Base-by-base conservation (phyloP, 1,140 invertebrate species). In the Aphelenchoides besseyi region DNA sequence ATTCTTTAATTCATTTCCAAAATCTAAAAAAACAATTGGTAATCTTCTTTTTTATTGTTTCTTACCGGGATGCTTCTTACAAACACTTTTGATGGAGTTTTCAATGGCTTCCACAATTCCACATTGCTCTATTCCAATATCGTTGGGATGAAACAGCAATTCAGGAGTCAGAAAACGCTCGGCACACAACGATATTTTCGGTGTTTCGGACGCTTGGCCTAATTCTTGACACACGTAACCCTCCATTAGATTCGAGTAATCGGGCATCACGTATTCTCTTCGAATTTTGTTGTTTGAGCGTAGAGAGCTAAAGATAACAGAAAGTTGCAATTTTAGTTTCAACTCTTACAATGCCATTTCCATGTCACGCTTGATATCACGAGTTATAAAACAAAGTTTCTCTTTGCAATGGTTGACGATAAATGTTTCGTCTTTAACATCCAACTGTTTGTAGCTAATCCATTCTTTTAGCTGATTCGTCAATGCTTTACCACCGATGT, bases 361-460 rank as follows among this genome's bases (percentile, higher is more conserved):
- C 90, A 98, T 92, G 72, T 97, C 93, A 18, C 86, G 86, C 80
- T 89, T 90, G 81, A 96, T 94, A 82, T 97, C 88, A 77, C 89
- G 88, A 0, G 94, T 91, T 0, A 98, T 93, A 87, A 91, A 98
- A 83, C 95, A 98, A 0, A 91, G 90, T 85, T 98, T 95, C 87
- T 99, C 97, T 85, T 99, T 99, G 0, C 92, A 91, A 87, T 98
- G 29, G 70, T 98, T 98, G 8, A 99, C 94, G 0, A 98, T 94
- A 86, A 94, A 95, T 0, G 95, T 97, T 86, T 99, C 97, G 85
- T 98, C 95, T 92, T 97, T 94, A 0, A 99, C 94, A 88, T 98
- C 92, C 18, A 98, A 86, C 81, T 98, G 95, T 37, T 95, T 88
- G 84, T 97, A 97, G 0, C 95, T 98, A 72, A 98, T 91, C 8